Conservation (phyloP, 2,797 vertebrate species). For the Leucoraja ocellata region DNA sequence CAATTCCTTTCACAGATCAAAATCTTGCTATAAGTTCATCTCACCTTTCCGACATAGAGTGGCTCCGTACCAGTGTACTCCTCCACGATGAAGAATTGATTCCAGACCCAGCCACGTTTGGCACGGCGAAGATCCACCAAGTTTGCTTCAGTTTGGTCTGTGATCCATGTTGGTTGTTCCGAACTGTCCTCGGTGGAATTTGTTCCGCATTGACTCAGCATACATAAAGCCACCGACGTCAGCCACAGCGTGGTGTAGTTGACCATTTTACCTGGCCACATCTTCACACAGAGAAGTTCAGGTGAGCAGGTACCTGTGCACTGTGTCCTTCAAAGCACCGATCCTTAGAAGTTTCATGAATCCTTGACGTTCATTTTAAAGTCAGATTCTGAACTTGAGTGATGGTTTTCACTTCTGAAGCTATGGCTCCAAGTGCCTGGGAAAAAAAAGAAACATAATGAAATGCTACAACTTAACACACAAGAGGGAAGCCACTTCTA, state of each 20-base stretch:
- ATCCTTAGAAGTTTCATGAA: not conserved
- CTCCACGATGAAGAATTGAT: constrained; percentile 98
- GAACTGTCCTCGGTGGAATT: constrained; percentile 30
- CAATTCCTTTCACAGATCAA: not conserved
- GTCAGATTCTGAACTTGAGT: not conserved
- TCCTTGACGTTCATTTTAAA: not conserved
- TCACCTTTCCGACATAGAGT: constrained; percentile 95
- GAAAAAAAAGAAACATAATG: constrained; percentile 11
- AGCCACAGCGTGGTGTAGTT: constrained; percentile 43
- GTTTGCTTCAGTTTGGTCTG: constrained; percentile 49
- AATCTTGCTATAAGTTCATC: constrained; percentile 23
- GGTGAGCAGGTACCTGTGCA: not conserved
- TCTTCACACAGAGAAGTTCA: not conserved
- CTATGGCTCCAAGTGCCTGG: not conserved
- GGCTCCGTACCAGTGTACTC: constrained; percentile 96
- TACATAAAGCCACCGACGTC: constrained; percentile 53
- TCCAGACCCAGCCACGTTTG: constrained; percentile 98
- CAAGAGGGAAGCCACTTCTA: not conserved
- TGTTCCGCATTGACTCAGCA: constrained; percentile 47
- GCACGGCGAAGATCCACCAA: constrained; percentile 69
- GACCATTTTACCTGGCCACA: constrained; percentile 41
- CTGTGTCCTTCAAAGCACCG: not conserved
- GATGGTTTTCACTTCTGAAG: not conserved
- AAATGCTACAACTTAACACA: not conserved
- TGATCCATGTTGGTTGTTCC: not conserved